Percentiles rank a stretch among this genome's conserved stretches.
These are phyloP conservation scores for Merluccius polli DNA, from an alignment of 2,797 vertebrate genomes.

Conservation along the genomic window DNA sequence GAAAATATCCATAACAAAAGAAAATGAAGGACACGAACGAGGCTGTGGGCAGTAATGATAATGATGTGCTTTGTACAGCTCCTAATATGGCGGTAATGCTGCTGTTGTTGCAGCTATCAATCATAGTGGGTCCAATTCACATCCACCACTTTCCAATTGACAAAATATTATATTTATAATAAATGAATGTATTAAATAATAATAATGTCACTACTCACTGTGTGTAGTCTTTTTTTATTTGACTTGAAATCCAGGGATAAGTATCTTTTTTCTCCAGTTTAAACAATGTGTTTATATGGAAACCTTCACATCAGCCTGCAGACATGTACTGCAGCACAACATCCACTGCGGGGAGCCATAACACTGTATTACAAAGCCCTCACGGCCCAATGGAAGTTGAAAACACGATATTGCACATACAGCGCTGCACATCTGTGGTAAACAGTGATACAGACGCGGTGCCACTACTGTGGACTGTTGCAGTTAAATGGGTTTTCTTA, in stretches of 20 bases:
- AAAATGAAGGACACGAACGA: neutral
- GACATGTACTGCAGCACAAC: neutral
- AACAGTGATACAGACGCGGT: neutral
- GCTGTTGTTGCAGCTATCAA: too few relatives aligned
- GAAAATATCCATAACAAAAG: too few relatives aligned
- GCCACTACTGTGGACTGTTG: too few relatives aligned
- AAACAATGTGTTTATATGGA: too few relatives aligned
- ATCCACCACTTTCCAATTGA: neutral
- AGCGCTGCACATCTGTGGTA: too few relatives aligned
- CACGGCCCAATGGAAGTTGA: neutral
- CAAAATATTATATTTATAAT: neutral
- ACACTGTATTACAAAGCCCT: neutral
- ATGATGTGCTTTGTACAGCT: neutral
- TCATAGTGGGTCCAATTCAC: neutral
- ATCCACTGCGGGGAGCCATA: neutral
- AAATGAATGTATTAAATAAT: too few relatives aligned
- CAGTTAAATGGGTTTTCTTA: too few relatives aligned
- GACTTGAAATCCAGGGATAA: too few relatives aligned
- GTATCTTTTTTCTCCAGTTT: too few relatives aligned
- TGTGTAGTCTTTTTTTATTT: neutral
- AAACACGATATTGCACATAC: neutral
- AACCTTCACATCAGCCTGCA: too few relatives aligned
- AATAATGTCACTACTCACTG: neutral
- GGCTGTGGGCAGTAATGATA: neutral
- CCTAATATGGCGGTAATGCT: neutral